Evolutionary conservation across 2,888 invertebrate genomes (phyloP), one percentile per base, ranked within the genome.

Genomic region (Melipona bicolor): DNA sequence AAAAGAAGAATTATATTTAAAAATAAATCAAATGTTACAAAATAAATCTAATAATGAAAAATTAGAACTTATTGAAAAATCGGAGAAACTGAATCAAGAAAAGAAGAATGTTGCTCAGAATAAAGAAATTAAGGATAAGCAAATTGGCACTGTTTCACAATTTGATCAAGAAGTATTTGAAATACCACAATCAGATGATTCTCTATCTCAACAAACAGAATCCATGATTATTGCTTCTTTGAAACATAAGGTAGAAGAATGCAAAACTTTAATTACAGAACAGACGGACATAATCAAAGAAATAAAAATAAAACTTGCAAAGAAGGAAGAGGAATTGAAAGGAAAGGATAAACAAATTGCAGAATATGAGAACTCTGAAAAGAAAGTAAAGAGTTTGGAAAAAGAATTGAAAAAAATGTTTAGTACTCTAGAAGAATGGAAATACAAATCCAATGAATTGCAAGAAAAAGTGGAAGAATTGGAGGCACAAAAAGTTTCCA

Each of bases 21-120:
- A 96, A 94, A 96, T 97, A 81, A 96, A 97, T 92, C 93, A 97
- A 50, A 64, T 79, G 43, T 43, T 71, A 0, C 61, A 59, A 2
- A 88, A 88, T 43, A 77, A 83, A 64, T 97, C 97, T 88, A 96
- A 96, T 0, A 96, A 95, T 83, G 97, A 97, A 94, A 95, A 96
- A 61, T 95, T 96, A 87, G 97, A 97, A 94, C 96, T 97, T 2
- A 96, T 96, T 94, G 96, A 96, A 85, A 97, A 96, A 95, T 96
- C 97, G 95, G 96, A 96, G 93, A 95, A 95, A 85, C 94, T 96
- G n/a, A 95, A 95, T 79, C 91, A 94, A 17, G 97, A 97, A 95
- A 96, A 97, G 93, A 95, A 96, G 82, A 94, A 95, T 54, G 89
- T 95, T 74, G 95, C 95, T 91, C 94, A 96, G 68, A 94, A 95